These are phyloP conservation scores for Drosophila setifemur DNA, from an alignment of 1,140 invertebrate species.

Conservation along the genomic window DNA sequence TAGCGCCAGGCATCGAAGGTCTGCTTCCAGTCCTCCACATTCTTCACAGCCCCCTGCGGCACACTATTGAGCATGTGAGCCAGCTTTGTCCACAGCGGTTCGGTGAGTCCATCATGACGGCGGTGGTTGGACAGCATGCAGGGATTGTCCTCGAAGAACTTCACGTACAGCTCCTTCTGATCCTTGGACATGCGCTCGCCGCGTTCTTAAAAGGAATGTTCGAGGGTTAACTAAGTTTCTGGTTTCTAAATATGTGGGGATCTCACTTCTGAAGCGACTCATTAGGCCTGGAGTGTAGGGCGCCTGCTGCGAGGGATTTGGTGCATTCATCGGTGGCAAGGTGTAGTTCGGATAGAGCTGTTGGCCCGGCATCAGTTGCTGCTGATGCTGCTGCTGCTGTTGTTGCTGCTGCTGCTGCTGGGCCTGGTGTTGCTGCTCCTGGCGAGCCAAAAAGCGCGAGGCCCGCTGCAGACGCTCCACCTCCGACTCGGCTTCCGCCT, in stretches of 20 bases:
- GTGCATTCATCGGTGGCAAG: conserved; percentile 57
- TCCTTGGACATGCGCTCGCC: conserved; percentile 80
- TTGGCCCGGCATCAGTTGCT: conserved; percentile 51
- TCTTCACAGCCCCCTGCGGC: conserved; percentile 76
- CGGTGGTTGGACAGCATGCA: conserved; percentile 77
- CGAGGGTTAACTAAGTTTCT: no score
- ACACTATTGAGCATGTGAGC: conserved; percentile 72
- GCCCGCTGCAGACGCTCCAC: conserved; percentile 52
- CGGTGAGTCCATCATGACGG: conserved; percentile 70
- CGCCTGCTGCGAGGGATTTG: conserved; percentile 54
- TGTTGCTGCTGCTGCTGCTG: conserved; percentile 51
- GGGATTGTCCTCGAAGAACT: conserved; percentile 79
- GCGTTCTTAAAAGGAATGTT: conserved; percentile 44
- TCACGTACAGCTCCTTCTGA: conserved; percentile 76
- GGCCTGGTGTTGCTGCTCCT: conserved; percentile 55
- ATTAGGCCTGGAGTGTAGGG: conserved; percentile 68
- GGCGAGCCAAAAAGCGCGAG: conserved; percentile 53
- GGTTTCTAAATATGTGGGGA: no score
- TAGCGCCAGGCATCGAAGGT: conserved; percentile 79
- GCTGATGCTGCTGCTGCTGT: conserved; percentile 53
- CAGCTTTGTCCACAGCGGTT: conserved; percentile 71
- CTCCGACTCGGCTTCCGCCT: conserved; percentile 66
- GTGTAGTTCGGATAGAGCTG: conserved; percentile 67
- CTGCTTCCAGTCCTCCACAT: conserved; percentile 79
- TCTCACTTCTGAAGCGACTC: conserved; percentile 78